Conservation (phyloP, 2,888 invertebrate genomes). For the Halocaridina rubra region DNA sequence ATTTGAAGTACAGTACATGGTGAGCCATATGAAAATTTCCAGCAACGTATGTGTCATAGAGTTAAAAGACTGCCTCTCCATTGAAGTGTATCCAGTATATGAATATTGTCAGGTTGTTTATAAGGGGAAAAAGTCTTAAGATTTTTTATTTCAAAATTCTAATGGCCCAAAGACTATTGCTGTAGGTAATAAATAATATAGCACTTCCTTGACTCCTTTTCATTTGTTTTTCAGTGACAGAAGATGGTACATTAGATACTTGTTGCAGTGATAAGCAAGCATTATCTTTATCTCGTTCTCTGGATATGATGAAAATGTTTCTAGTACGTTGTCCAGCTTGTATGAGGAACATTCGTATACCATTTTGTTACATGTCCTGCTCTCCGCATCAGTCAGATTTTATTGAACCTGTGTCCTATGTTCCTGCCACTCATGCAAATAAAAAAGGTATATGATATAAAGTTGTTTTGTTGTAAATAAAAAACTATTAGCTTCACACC, state of each 20-base stretch:
- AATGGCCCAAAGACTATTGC: too few species aligned
- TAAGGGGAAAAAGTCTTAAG: too few species aligned
- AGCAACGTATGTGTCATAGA: too few species aligned
- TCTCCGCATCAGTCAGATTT: slow-evolving; percentile 81
- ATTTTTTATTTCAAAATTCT: too few species aligned
- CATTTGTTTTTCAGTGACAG: slow-evolving; percentile 2
- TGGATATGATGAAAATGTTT: slow-evolving; percentile 70
- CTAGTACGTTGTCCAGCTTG: slow-evolving; percentile 89
- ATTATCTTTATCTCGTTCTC: slow-evolving; percentile 33
- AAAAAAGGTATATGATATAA: slow-evolving; percentile 55
- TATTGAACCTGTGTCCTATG: slow-evolving; percentile 67
- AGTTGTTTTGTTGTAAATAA: too few species aligned
- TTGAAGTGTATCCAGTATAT: too few species aligned
- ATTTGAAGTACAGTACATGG: too few species aligned
- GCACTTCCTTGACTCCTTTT: background rate
- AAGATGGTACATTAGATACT: slow-evolving; percentile 42
- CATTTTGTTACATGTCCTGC: slow-evolving; percentile 89
- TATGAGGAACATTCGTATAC: slow-evolving; percentile 82
- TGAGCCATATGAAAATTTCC: too few species aligned
- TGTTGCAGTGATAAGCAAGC: slow-evolving; percentile 57
- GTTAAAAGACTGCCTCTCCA: too few species aligned
- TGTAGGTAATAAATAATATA: too few species aligned
- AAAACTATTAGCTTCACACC: too few species aligned
- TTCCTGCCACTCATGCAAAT: slow-evolving; percentile 20
- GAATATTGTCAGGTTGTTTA: too few species aligned